These are phyloP conservation scores for Notodonta ziczac DNA, from an alignment of 2,888 invertebrate genomes.

Conservation along the genomic window DNA sequence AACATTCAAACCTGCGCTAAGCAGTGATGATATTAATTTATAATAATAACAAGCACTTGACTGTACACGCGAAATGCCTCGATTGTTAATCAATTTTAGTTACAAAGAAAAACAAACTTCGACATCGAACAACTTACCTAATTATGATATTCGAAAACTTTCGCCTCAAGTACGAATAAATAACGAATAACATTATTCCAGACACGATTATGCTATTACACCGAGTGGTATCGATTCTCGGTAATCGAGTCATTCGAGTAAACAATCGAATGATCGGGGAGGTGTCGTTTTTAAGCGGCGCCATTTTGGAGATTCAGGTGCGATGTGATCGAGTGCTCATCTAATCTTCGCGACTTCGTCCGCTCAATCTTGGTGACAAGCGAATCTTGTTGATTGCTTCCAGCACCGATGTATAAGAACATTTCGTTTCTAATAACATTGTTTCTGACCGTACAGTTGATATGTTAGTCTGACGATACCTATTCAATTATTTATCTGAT, in stretches of 20 bases:
- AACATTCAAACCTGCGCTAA: too few species aligned
- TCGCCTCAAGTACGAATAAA: conserved; percentile 33
- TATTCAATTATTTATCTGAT: too few species aligned
- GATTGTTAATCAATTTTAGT: conserved; percentile 39
- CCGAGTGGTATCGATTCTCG: conserved; percentile 32
- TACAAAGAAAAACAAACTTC: conserved; percentile 26
- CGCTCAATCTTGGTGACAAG: conserved; percentile 61
- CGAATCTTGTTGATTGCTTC: conserved; percentile 64
- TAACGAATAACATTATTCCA: conserved; percentile 36
- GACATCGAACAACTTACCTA: conserved; percentile 25
- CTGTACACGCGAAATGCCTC: conserved; percentile 5
- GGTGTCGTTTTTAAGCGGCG: conserved; percentile 30
- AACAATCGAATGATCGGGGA: conserved; percentile 29
- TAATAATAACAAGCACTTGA: conserved; percentile 5
- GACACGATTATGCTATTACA: conserved; percentile 43
- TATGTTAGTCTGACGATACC: too few species aligned
- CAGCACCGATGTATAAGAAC: conserved; percentile 49
- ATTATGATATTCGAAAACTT: conserved; percentile 38
- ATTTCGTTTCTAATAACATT: conserved; percentile 40
- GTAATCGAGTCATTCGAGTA: conserved; percentile 46
- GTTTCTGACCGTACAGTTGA: too few species aligned
- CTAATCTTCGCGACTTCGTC: conserved; percentile 50
- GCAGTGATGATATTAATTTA: too few species aligned
- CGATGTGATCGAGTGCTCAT: conserved; percentile 51
- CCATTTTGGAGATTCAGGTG: conserved; percentile 54